Conservation (phyloP, 2,113 vertebrate species). For the Phasianus colchicus region DNA sequence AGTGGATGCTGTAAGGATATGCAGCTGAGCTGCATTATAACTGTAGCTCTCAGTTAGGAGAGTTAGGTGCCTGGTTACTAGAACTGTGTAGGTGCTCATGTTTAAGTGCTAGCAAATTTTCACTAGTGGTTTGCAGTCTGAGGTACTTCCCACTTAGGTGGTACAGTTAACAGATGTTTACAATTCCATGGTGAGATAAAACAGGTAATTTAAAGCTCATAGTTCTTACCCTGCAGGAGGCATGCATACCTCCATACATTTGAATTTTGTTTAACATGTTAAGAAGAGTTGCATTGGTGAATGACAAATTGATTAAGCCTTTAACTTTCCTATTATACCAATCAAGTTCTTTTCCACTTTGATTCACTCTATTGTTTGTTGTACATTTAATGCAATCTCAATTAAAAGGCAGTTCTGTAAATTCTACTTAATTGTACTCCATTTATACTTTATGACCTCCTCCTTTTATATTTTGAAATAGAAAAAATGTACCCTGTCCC, state of each 20-base stretch:
- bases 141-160: neutral
- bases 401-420: neutral
- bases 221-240: neutral
- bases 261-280: neutral
- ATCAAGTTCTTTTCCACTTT: neutral
- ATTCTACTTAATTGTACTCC: neutral
- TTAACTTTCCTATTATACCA: neutral
- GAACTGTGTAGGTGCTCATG: neutral
- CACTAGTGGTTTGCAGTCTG: neutral
- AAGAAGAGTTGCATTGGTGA: neutral
- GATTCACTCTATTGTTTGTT: neutral
- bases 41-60: neutral
- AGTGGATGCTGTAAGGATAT: neutral
- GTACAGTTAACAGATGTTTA: constrained; percentile 8
- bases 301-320: neutral
- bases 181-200: neutral
- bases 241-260: neutral
- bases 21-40: neutral
- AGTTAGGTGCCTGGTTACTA: neutral
- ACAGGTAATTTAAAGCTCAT: neutral
- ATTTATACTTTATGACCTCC: neutral
- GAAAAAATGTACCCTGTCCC: neutral
- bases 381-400: neutral
- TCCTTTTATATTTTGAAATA: neutral
- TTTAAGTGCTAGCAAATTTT: neutral